Percentiles rank a stretch among this genome's conserved stretches.
phyloP scores from a whole-genome alignment of 2,113 vertebrate species.

The Nannospalax galili region DNA sequence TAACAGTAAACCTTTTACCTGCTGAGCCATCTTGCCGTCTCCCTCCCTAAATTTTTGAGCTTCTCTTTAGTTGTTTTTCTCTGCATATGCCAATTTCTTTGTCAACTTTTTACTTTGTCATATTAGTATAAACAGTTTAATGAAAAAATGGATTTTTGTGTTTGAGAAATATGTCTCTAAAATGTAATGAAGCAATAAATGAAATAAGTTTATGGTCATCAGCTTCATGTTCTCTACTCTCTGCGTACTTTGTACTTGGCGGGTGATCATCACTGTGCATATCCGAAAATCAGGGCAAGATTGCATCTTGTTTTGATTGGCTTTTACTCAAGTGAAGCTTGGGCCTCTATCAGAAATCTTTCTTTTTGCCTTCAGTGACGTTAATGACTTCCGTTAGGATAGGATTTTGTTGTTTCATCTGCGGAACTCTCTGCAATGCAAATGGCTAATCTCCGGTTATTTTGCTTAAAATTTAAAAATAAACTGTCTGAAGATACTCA shows the following conservation, averaged over 20 bases:
- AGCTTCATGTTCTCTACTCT: not conserved
- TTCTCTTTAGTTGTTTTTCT: too few relatives aligned
- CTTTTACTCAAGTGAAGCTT: not conserved
- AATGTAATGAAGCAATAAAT: not conserved
- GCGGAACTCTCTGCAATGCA: not conserved
- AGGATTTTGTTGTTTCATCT: not conserved
- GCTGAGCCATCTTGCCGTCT: too few relatives aligned
- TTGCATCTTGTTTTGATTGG: not conserved
- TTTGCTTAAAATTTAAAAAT: not conserved
- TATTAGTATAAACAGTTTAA: too few relatives aligned
- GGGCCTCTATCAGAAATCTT: not conserved
- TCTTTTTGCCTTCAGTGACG: not conserved
- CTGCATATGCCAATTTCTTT: too few relatives aligned
- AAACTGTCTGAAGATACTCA: not conserved
- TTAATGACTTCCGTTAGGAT: not conserved
- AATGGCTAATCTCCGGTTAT: not conserved
- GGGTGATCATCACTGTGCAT: not conserved
- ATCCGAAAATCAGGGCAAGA: not conserved
- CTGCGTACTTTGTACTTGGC: not conserved
- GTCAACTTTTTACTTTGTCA: too few relatives aligned
- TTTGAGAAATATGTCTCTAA: too few relatives aligned
- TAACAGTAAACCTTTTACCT: too few relatives aligned
- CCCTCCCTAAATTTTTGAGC: too few relatives aligned
- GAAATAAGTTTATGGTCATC: not conserved
- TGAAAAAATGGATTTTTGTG: too few relatives aligned